phyloP scores from a whole-genome alignment of 2,888 invertebrate genomes.

The Melieria crassipennis region DNA sequence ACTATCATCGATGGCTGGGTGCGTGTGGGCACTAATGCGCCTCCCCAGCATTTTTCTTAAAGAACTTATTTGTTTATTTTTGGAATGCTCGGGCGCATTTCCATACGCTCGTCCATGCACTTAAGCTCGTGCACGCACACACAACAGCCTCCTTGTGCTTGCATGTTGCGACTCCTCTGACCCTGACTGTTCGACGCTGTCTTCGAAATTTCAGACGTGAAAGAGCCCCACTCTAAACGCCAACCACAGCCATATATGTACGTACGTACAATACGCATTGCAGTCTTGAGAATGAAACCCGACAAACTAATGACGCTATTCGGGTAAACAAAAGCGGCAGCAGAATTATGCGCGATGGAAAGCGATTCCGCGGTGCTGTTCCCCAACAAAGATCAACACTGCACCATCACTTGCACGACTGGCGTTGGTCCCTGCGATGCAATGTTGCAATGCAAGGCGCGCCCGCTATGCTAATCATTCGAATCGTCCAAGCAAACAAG shows the following conservation, averaged over 20 bases:
- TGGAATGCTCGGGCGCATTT: slow-evolving; percentile 20
- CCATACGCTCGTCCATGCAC: neutral
- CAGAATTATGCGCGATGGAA: neutral
- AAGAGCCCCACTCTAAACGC: slow-evolving; percentile 8
- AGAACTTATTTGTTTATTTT: slow-evolving; percentile 30
- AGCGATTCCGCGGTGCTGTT: neutral
- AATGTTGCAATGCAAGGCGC: neutral
- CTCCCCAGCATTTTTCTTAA: neutral
- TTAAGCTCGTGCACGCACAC: neutral
- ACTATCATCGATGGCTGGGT: slow-evolving; percentile 14
- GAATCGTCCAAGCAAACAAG: neutral
- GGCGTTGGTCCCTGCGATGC: neutral
- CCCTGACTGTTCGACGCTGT: slow-evolving; percentile 49
- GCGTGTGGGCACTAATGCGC: neutral
- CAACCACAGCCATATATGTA: neutral
- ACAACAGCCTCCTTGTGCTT: neutral
- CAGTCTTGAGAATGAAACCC: neutral
- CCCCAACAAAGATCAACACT: neutral
- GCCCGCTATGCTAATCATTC: slow-evolving; percentile 26
- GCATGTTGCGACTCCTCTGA: slow-evolving; percentile 49
- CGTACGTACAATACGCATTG: neutral
- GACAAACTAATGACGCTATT: slow-evolving; percentile 2
- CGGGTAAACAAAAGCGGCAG: slow-evolving; percentile 14
- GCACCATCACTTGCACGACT: neutral
- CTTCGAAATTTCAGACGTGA: slow-evolving; percentile 31